Base-by-base conservation (phyloP, 30 jellyfish, hydroid and myxozoan genomes). In the Nemopilema nomurai region DNA sequence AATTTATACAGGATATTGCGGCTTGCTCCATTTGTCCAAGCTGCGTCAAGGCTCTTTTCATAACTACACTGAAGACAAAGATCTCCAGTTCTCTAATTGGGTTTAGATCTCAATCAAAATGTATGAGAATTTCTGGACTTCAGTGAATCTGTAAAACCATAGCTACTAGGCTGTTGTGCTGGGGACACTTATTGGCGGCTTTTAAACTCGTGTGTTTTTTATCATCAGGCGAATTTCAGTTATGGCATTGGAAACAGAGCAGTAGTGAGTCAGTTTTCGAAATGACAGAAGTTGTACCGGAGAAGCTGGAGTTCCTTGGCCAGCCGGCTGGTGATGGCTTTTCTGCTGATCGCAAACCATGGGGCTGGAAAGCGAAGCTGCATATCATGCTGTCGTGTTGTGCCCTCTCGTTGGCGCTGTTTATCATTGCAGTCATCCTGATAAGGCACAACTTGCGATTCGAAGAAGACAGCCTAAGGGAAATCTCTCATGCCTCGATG, bases 301-400 rank as follows among this genome's bases (percentile, higher is more conserved):
- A 41, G 57, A 41, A 41, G 57, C 57, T 41, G 9, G 57, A 41
- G 13, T 41, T 41, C 57, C 57, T 41, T 41, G 57, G 57, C 57
- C 57, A 41, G 9, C 6, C 9, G 13, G 57, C 9, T 13, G 57
- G 13, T 41, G 57, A 13, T 13, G 57, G 57, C 13, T 41, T 3
- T 13, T 3, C 57, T 6, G 57, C 57, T 3, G 57, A 13, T 20
- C 80, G 49, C 25, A 74, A 74, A 30, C 69, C 21, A 18, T 74
- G 84, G 84, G 70, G 28, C 13, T 78, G 88, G 88, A 78, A 78
- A 67, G 88, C 88, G 32, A 78, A 78, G 32, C 29, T 77, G 33
- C 65, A 49, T 6, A 79, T 63, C 16, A 28, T 78, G 80, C 28
- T 78, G 0, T 62, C 27, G 0, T 78, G 68, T 66, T 30, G 79